Evolutionary conservation across 2,113 vertebrate species (phyloP).

Genomic region (Crotalus viridis): DNA sequence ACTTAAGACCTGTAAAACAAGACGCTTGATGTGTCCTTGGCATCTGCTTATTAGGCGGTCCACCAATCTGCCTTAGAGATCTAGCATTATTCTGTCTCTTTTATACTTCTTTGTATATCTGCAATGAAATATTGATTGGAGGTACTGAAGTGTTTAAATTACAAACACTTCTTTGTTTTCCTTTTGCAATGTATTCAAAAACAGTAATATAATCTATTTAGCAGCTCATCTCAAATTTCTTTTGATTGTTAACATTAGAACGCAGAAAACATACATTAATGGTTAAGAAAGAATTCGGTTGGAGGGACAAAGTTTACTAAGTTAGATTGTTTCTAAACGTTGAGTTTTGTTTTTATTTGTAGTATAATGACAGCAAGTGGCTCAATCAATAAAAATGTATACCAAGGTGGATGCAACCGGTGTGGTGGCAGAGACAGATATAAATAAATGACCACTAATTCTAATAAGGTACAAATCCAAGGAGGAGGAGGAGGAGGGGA

Average conservation of each 20-base stretch:
- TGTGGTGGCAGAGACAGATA: conserved; percentile 21
- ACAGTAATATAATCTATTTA: conserved; percentile 25
- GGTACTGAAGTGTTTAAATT: conserved; percentile 50
- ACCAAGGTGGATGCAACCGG: not conserved
- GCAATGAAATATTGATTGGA: conserved; percentile 47
- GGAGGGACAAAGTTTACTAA: conserved; percentile 51
- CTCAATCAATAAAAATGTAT: conserved; percentile 44
- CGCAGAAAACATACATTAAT: conserved; percentile 36
- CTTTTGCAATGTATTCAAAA: conserved; percentile 31
- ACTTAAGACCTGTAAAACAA: conserved; percentile 25
- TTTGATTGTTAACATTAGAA: conserved; percentile 49
- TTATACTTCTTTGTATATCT: conserved; percentile 48
- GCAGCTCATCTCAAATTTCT: conserved; percentile 27
- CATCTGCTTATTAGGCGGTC: conserved; percentile 45
- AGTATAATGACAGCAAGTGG: conserved; percentile 45
- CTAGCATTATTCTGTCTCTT: not conserved
- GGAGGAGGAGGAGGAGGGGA: conserved; percentile 34
- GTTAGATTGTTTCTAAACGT: conserved; percentile 36
- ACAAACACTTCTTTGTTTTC: conserved; percentile 34
- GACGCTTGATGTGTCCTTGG: conserved; percentile 4
- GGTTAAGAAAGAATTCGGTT: not conserved
- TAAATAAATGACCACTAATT: conserved; percentile 59
- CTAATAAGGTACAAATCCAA: conserved; percentile 37
- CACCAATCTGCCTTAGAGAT: conserved; percentile 30
- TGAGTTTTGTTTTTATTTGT: conserved; percentile 43